Conservation (phyloP, 2,113 vertebrate species). For the Sylvietta virens region DNA sequence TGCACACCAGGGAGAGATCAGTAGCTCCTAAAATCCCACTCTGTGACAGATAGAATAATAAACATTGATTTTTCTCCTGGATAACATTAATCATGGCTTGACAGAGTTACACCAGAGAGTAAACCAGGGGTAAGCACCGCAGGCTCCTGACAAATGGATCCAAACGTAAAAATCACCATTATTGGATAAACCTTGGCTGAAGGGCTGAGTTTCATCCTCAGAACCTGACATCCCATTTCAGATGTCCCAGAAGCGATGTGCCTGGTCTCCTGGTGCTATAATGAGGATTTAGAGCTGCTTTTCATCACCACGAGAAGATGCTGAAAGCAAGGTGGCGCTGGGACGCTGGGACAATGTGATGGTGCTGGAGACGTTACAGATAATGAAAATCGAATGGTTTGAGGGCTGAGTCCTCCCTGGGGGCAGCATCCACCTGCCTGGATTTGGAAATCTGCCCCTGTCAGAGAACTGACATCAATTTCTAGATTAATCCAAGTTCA, state of each 20-base stretch:
- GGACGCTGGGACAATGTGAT: fast-evolving
- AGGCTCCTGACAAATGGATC: background rate
- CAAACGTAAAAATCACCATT: background rate
- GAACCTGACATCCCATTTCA: background rate
- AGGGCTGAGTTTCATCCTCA: background rate
- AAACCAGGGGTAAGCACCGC: background rate
- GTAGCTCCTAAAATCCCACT: background rate
- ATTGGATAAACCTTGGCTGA: background rate
- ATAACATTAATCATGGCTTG: conserved; percentile 31
- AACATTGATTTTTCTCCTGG: conserved; percentile 19
- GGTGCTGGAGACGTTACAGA: background rate
- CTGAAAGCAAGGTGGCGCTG: fast-evolving
- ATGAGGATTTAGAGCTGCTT: background rate
- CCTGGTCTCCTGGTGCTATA: background rate
- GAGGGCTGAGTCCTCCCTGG: background rate
- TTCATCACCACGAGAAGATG: background rate
- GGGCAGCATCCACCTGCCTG: background rate
- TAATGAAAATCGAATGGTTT: background rate
- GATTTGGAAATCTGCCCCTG: background rate
- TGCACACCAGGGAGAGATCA: background rate
- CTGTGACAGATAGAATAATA: background rate
- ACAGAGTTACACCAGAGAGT: background rate
- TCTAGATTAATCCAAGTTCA: background rate
- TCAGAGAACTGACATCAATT: background rate
- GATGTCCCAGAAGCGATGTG: fast-evolving